Evolutionary conservation across 23 tunicate genomes (phyloP), one percentile per base, ranked within the genome.

Genomic region (Trididemnum clinides): DNA sequence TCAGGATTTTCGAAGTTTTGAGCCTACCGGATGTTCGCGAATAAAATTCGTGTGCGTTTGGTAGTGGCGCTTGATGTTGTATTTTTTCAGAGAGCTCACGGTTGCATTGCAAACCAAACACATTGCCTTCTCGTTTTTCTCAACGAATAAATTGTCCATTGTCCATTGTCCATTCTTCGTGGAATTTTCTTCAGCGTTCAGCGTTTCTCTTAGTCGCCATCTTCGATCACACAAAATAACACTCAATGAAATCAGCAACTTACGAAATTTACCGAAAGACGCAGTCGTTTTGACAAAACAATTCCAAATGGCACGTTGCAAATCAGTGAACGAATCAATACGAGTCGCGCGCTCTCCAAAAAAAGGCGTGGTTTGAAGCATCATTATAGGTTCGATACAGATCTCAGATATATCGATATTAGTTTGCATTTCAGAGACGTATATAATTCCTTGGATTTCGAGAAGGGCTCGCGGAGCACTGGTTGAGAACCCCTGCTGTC

Each of bases 231-330:
- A 59, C 66, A 59, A 59, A 59, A 12, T 59, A 10, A n/a, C 66
- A 5, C 25, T 59, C 66, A 59, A 59, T 59, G 25, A 28, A 59
- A 59, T 59, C 66, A 59, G 25, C 20, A n/a, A 59, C 23, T 59
- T 59, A 59, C 66, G 25, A 59, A 70, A 70, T 33, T 29, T 70
- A n/a, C 76, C n/a, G 76, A 70, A 70, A 70, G 76, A 70, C 38
- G 76, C 76, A 32, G 76, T 70, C 39, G 76, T 32, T 32, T 70
- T 32, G 36, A 70, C 76, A n/a, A 32, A 70, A 33, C 76, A 70
- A 7, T 32, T 32, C 36, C 36, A 70, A 32, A 32, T 70, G 36
- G 20, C 66, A 59, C 25, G 66, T n/a, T 25, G 23, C 22, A 12
- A 15, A 4, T n/a, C n/a, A n/a, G n/a, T n/a, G n/a, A n/a, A n/a